Evolutionary conservation across 2,888 invertebrate genomes (phyloP).

Genomic region (Tipula lateralis): DNA sequence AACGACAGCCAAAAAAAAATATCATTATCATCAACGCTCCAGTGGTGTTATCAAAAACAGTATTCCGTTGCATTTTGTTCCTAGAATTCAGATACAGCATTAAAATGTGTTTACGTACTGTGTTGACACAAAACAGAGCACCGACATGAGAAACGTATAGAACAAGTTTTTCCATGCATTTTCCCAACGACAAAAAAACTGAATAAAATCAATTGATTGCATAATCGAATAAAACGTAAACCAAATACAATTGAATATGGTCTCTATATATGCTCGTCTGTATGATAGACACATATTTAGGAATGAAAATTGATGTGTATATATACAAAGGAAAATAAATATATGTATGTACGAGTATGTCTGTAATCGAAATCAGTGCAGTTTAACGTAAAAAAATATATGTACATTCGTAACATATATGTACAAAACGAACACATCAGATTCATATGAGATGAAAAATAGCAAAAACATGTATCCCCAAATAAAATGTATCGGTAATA

Average conservation of each 20-base stretch:
- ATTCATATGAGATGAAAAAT: neutral
- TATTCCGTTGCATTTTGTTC: neutral
- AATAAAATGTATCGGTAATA: neutral
- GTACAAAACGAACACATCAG: neutral
- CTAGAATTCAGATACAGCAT: neutral
- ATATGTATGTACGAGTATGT: neutral
- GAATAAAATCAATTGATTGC: constrained; percentile 4
- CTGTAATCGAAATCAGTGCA: constrained; percentile 13
- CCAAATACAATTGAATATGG: neutral
- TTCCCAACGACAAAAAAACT: neutral
- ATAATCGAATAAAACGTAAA: neutral
- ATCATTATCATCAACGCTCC: neutral
- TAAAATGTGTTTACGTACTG: neutral
- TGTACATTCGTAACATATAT: neutral
- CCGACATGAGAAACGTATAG: neutral
- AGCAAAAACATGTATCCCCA: neutral
- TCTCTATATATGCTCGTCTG: neutral
- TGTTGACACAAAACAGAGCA: neutral
- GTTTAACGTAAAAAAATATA: neutral
- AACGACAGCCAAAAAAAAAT: neutral
- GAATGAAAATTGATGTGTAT: neutral
- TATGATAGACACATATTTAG: neutral
- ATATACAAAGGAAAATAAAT: neutral
- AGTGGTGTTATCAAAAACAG: neutral
- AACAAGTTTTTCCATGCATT: neutral